Conservation (phyloP, 2,113 vertebrate species). For the Chinchilla lanigera region DNA sequence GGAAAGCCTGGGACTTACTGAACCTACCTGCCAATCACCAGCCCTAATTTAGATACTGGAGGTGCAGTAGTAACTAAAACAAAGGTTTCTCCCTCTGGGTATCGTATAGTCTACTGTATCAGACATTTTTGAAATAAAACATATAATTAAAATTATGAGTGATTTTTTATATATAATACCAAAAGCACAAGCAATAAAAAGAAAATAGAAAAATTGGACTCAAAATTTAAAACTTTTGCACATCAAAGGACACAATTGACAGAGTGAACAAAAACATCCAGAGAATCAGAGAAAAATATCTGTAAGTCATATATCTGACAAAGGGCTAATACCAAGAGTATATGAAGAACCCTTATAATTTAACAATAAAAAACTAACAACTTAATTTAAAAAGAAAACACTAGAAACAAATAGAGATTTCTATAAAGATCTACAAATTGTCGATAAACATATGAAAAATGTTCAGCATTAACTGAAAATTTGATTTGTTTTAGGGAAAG, state of each 20-base stretch:
- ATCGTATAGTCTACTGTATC: neutral
- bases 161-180: neutral
- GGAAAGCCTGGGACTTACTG: neutral
- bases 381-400: neutral
- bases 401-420: neutral
- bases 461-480: neutral
- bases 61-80: neutral
- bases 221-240: constrained; percentile 24
- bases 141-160: neutral
- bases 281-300: neutral
- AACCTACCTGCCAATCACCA: neutral
- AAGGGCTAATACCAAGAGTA: neutral
- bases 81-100: neutral
- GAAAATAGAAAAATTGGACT: neutral
- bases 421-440: neutral
- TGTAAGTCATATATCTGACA: neutral
- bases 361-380: neutral
- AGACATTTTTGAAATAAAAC: neutral
- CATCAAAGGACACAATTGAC: neutral
- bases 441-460: neutral
- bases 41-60: neutral
- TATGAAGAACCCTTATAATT: neutral
- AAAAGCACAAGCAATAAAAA: constrained; percentile 14
- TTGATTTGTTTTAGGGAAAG: neutral
- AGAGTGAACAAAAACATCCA: neutral